Evolutionary conservation across 2,797 vertebrate genomes (phyloP), one percentile per base, ranked within the genome.

Genomic region (Taeniopygia guttata): DNA sequence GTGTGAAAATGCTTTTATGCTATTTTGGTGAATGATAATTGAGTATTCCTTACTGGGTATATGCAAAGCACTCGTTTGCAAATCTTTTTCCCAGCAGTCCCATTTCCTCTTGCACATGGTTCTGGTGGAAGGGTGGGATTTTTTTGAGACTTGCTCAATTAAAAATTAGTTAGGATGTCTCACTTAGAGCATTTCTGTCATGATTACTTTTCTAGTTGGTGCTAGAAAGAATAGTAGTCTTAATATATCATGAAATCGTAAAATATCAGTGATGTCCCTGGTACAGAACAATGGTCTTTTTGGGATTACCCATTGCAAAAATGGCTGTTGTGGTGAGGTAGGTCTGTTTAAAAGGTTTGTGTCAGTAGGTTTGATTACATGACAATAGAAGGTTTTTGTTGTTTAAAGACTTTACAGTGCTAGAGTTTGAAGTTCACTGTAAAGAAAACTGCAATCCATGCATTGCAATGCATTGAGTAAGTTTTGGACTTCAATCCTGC

Each of bases 401-500:
- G 13, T 22, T 29, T 21, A 29, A 40, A 42, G 7, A 1, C 3
- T 56, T 49, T 72, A 15, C 12, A 29, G 13, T 48, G 21, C 48
- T 91, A 32, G 64, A 72, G 42, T 34, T 43, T 48, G 20, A 82
- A 70, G 29, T 55, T 89, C 46, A 13, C 14, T 66, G 26, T 85
- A 59, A 38, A 0, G 7, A 74, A 46, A 58, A 23, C 12, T 32
- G 21, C 40, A 66, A 10, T 63, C 40, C 3, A 2, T 73, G 42
- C 52, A n/a, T 79, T 87, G 63, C 43, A 82, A 11, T 66, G 34
- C 11, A 11, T 19, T 87, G 62, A 86, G 29, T 86, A 48, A 52
- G 7, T 42, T 89, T 81, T 81, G 87, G 76, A 93, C 94, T 91
- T 96, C 64, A 88, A 7, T 78, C 81, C 42, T 81, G 22, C 29